Evolutionary conservation across 2,888 invertebrate genomes (phyloP).

Genomic region (Allygus modestus): DNA sequence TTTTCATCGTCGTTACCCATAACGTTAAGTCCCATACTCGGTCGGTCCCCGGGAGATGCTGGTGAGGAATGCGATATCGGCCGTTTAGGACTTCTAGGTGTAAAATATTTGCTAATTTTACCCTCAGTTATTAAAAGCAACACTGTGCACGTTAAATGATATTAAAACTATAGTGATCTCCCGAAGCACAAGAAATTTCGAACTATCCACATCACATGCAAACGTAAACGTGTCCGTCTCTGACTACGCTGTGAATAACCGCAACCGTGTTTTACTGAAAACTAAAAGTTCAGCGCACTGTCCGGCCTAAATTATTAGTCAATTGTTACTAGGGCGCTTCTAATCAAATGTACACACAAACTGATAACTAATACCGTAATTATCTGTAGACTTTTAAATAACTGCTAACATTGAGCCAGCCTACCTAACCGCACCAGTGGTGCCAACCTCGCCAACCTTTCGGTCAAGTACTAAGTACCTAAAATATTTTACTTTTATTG

Average conservation of each 20-base stretch:
- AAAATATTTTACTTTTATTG: too few relatives aligned
- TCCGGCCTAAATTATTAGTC: background rate
- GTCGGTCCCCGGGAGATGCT: background rate
- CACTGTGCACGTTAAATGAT: background rate
- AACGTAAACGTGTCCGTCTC: background rate
- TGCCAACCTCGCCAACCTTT: background rate
- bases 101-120: background rate
- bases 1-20: constrained; percentile 13
- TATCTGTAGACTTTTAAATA: background rate
- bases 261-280: background rate
- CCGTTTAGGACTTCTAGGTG: background rate
- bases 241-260: background rate
- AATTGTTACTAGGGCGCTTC: background rate
- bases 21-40: background rate
- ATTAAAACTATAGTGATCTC: background rate
- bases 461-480: too few relatives aligned
- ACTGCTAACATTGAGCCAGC: background rate
- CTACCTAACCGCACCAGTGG: background rate
- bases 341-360: background rate
- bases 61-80: background rate
- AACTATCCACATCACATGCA: background rate
- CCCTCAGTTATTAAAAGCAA: background rate
- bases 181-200: background rate
- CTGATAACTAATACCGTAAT: background rate
- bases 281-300: background rate